A percentile compares a stretch with the other conserved stretches of the same genome.
Conservation (phyloP, 2,797 vertebrate genomes). For the Lacerta agilis region DNA sequence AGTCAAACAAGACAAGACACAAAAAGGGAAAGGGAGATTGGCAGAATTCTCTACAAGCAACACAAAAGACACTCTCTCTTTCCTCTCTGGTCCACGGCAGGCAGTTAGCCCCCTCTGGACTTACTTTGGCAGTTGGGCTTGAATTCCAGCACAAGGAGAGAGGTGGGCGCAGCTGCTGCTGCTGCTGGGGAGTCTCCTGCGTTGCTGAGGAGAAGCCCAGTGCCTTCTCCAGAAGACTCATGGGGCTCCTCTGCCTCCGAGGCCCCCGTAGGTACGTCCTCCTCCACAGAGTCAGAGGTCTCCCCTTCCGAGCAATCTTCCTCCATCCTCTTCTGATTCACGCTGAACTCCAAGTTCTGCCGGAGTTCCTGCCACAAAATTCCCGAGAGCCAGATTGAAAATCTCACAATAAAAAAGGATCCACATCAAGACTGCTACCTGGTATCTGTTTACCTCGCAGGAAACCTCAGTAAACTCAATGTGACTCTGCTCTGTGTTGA, state of each 20-base stretch:
- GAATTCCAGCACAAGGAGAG: conserved; percentile 81
- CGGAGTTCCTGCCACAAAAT: conserved; percentile 81
- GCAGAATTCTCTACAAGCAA: not conserved
- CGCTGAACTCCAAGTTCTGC: conserved; percentile 82
- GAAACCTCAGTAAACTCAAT: not conserved
- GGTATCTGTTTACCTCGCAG: not conserved
- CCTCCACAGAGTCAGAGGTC: conserved; percentile 85
- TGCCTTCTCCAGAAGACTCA: conserved; percentile 48
- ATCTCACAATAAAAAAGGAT: conserved; percentile 2
- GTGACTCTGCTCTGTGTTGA: not conserved
- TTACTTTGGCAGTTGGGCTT: conserved; percentile 84
- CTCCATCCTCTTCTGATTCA: conserved; percentile 76
- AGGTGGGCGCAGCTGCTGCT: conserved; percentile 39
- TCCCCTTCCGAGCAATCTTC: conserved; percentile 79
- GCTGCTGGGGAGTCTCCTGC: conserved; percentile 17
- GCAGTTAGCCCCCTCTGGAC: not conserved
- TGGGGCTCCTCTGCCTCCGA: conserved; percentile 82
- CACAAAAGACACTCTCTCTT: not conserved
- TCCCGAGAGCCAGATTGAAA: conserved; percentile 51
- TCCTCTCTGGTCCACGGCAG: not conserved
- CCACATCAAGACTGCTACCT: not conserved
- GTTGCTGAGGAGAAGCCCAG: conserved; percentile 36
- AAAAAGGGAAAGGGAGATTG: not conserved
- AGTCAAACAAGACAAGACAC: not conserved
- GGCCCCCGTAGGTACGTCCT: conserved; percentile 88